Percentiles rank a stretch among this genome's conserved stretches.
Conservation (phyloP, 2,113 vertebrate species). For the Psittacara wagleri region DNA sequence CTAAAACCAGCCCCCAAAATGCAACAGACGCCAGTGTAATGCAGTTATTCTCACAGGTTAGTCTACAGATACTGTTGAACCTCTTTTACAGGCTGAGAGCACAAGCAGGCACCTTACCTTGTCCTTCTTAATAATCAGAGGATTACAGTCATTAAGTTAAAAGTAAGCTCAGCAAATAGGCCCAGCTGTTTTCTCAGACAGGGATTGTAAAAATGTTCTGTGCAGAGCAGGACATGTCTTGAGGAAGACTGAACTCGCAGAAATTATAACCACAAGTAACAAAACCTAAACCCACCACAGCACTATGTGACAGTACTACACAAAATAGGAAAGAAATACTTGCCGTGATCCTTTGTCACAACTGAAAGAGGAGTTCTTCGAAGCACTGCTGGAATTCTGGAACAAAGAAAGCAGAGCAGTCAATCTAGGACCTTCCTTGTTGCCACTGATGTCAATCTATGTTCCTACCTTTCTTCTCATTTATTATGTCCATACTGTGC, state of each 20-base stretch:
- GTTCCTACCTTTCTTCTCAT: background rate
- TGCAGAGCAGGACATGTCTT: background rate
- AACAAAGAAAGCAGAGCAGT: background rate
- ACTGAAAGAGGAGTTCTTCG: slow-evolving; percentile 10
- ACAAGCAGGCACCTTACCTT: background rate
- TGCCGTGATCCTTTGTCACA: slow-evolving; percentile 64
- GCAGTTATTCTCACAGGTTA: background rate
- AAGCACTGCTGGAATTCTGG: slow-evolving; percentile 52
- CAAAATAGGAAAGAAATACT: background rate
- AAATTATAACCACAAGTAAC: background rate
- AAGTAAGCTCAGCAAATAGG: background rate
- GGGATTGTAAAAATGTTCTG: background rate
- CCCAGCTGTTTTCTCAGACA: background rate
- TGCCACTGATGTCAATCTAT: background rate
- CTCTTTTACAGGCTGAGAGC: background rate
- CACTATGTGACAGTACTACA: background rate
- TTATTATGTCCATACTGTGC: background rate
- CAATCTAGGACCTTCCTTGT: background rate
- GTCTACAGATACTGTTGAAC: background rate
- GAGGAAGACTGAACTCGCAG: background rate
- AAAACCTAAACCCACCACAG: background rate
- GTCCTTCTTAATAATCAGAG: background rate
- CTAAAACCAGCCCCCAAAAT: background rate
- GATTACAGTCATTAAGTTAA: background rate
- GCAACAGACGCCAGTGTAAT: background rate